A percentile compares a stretch with the other conserved stretches of the same genome.
phyloP scores from a whole-genome alignment of 2,113 vertebrate genomes.

The Arizona elegans region DNA sequence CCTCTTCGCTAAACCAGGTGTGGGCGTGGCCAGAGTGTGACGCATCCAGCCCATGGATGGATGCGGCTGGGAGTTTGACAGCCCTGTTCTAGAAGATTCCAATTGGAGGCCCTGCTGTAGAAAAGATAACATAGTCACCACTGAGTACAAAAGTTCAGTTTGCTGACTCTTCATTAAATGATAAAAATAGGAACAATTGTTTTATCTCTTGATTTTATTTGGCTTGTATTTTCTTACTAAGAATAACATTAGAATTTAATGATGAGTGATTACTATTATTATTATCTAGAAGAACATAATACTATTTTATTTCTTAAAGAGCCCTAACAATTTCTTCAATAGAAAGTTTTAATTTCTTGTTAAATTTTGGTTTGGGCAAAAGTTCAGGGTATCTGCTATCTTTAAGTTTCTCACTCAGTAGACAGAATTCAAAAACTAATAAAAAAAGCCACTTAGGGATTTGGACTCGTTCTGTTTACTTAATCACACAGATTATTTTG shows the following conservation, averaged over 20 bases:
- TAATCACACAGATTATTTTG: not conserved
- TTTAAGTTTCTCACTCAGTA: not conserved
- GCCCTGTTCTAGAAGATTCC: not conserved
- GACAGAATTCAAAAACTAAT: not conserved
- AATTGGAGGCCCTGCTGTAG: not conserved
- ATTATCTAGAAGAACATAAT: not conserved
- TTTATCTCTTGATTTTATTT: not conserved
- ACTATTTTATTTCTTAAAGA: not conserved
- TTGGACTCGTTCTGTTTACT: not conserved
- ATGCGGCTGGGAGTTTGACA: too few relatives aligned
- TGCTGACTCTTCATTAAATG: not conserved
- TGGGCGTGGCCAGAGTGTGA: too few relatives aligned
- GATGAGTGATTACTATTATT: not conserved
- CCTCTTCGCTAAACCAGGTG: too few relatives aligned
- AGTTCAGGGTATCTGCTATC: not conserved
- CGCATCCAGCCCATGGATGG: too few relatives aligned
- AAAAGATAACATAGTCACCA: not conserved
- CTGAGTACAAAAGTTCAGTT: not conserved
- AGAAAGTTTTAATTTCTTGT: not conserved
- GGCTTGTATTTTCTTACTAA: not conserved
- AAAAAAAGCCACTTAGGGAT: not conserved
- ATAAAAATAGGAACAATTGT: not conserved
- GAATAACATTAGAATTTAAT: not conserved
- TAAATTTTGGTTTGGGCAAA: not conserved
- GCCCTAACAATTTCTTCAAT: not conserved